Evolutionary conservation across 2,797 vertebrate species (phyloP).

Genomic region (Anisognathus igniventris): DNA sequence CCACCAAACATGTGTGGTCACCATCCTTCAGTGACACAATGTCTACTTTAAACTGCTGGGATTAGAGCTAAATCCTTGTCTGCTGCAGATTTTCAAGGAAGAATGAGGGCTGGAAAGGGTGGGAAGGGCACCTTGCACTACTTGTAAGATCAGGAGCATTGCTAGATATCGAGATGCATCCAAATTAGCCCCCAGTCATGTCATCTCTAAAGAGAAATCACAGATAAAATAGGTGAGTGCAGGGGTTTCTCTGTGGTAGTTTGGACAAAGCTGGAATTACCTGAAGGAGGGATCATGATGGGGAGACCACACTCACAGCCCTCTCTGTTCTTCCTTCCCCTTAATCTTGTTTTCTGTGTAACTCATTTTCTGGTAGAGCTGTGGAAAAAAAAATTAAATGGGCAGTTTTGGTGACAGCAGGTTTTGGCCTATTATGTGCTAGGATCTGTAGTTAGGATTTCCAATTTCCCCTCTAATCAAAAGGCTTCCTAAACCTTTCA

Average conservation of each 20-base stretch:
- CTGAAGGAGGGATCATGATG: not conserved
- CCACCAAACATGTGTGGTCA: not conserved
- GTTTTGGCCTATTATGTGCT: not conserved
- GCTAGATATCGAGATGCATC: not conserved
- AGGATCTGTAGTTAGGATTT: conserved; percentile 17
- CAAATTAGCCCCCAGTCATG: not conserved
- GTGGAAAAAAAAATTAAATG: not conserved
- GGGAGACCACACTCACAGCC: not conserved
- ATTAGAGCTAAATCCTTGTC: not conserved
- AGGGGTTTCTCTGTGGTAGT: not conserved
- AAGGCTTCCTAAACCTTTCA: conserved; percentile 34
- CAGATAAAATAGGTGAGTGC: not conserved
- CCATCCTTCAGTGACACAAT: not conserved
- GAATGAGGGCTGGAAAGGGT: not conserved
- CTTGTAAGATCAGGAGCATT: not conserved
- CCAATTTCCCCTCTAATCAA: conserved; percentile 28
- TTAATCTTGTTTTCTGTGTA: not conserved
- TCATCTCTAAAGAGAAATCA: not conserved
- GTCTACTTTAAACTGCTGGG: not conserved
- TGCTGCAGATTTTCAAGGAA: not conserved
- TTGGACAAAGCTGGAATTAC: not conserved
- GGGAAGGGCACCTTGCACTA: not conserved
- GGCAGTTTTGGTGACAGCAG: conserved; percentile 1
- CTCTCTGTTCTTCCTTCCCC: not conserved
- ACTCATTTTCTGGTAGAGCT: not conserved